These are phyloP conservation scores for Silurus meridionalis DNA, from an alignment of 2,113 vertebrate species.

Conservation along the genomic window DNA sequence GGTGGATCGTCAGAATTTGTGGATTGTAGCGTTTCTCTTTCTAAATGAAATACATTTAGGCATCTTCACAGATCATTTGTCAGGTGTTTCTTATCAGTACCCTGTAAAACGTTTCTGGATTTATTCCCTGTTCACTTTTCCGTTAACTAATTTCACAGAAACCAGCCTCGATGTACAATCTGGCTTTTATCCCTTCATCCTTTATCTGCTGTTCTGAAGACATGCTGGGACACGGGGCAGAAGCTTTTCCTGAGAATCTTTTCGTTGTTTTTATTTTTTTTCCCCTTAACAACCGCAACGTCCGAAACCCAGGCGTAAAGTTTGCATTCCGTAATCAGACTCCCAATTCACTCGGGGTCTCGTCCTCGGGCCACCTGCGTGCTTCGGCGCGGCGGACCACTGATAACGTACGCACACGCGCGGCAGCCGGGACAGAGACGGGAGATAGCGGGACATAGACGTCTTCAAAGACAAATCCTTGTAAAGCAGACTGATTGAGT, in stretches of 20 bases:
- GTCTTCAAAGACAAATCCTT: constrained; percentile 26
- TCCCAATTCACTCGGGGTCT: constrained; percentile 47
- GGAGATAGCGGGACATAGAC: not conserved
- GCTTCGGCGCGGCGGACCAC: constrained; percentile 36
- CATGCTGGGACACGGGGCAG: constrained; percentile 56
- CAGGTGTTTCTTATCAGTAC: constrained; percentile 39
- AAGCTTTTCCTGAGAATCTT: constrained; percentile 11
- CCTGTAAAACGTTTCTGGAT: not conserved
- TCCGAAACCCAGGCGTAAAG: constrained; percentile 3
- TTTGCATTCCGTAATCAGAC: constrained; percentile 60
- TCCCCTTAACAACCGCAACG: constrained; percentile 25
- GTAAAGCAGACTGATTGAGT: not conserved
- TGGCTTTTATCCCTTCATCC: not conserved
- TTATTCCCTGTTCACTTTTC: not conserved
- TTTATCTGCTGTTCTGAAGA: constrained; percentile 37
- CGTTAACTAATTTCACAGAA: not conserved
- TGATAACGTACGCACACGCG: constrained; percentile 45
- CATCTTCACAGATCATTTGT: not conserved
- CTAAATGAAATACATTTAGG: not conserved
- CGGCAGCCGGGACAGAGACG: not conserved
- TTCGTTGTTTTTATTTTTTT: not conserved
- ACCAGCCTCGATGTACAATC: constrained; percentile 24
- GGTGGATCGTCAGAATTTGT: not conserved
- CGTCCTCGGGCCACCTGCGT: constrained; percentile 39
- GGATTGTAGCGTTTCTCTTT: too few relatives aligned